Base-by-base conservation (phyloP, 2,113 vertebrate genomes). In the Cromileptes altivelis region DNA sequence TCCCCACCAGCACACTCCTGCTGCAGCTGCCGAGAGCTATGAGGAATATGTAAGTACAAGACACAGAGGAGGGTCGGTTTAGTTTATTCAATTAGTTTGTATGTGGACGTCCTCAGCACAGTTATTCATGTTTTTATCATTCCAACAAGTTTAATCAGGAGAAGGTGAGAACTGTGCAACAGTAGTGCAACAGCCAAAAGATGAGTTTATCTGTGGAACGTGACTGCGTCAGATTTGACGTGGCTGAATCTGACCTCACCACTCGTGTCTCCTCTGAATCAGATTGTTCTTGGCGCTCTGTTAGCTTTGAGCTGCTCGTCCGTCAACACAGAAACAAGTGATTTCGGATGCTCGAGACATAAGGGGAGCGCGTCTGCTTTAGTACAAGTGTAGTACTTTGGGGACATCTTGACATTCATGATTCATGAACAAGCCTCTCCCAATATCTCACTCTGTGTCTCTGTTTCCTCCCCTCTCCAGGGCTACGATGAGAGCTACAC, bases 401-500 rank as follows among this genome's bases (percentile, higher is more conserved):
- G 80, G 80, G 85, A 82, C 84, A 80, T 70, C 74, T 85, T 88
- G 86, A 89, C 89, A 85, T 92, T 87, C 78, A 78, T 88, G 90
- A 84, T 81, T 85, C 85, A 69, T 70, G 77, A 86, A 82, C 30
- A 65, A 80, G 82, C 74, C 60, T 69, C 63, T 85, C 60, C 69
- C 76, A 62, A 0, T 90, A 88, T 67, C 85, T 88, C 72, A 50
- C 61, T 81, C 47, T 67, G 50, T 45, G 75, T 85, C 74, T 89
- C 76, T 78, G 72, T 78, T 76, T 67, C 77, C 47, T 56, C 50
- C 55, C 65, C 33, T 86, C 84, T 87, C 27, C 94, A 99, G 98
- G 95, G 97, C 73, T 99, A 99, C 72, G 97, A 99, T 19, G 98
- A 99, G 84, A 95, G 94, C 19, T 99, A 99, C 47, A 96, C 96